A percentile compares a stretch with the other conserved stretches of the same genome.
phyloP scores from a whole-genome alignment of 2,888 invertebrate species.

The Spicauda simplicius region DNA sequence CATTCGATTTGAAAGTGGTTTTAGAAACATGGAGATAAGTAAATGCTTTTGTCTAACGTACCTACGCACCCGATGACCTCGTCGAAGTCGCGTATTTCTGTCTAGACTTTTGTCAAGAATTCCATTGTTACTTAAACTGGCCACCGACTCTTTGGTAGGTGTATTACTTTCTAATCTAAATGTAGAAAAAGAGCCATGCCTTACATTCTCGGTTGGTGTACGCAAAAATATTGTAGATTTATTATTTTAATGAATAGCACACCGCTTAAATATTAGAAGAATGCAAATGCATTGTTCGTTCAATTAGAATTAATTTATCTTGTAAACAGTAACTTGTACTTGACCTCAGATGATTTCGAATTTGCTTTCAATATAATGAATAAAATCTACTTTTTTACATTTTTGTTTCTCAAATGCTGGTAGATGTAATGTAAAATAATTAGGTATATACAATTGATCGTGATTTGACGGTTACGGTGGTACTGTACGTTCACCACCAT shows the following conservation, averaged over 20 bases:
- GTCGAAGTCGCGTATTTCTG: slow-evolving; percentile 23
- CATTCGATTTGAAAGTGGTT: slow-evolving; percentile 9
- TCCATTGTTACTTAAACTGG: slow-evolving; percentile 28
- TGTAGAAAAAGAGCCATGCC: slow-evolving; percentile 7
- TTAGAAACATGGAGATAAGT: slow-evolving; percentile 14
- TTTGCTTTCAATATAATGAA: too few relatives aligned
- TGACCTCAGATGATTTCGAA: too few relatives aligned
- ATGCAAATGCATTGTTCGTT: background rate
- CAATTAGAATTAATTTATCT: background rate
- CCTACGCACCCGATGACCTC: slow-evolving; percentile 28
- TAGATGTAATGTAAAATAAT: too few relatives aligned
- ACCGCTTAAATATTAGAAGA: background rate
- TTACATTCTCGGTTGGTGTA: background rate
- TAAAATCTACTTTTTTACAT: too few relatives aligned
- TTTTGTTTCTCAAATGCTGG: too few relatives aligned
- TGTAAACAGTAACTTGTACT: too few relatives aligned
- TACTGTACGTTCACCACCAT: too few relatives aligned
- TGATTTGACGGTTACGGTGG: too few relatives aligned
- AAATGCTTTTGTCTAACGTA: slow-evolving; percentile 25
- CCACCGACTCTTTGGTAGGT: slow-evolving; percentile 18
- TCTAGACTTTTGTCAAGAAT: slow-evolving; percentile 34
- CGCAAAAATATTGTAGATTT: background rate
- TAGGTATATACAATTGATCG: too few relatives aligned
- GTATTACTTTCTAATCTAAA: slow-evolving; percentile 28
- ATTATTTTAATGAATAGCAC: background rate